These are phyloP conservation scores for Myopa testacea DNA, from an alignment of 2,888 invertebrate genomes.

Conservation along the genomic window DNA sequence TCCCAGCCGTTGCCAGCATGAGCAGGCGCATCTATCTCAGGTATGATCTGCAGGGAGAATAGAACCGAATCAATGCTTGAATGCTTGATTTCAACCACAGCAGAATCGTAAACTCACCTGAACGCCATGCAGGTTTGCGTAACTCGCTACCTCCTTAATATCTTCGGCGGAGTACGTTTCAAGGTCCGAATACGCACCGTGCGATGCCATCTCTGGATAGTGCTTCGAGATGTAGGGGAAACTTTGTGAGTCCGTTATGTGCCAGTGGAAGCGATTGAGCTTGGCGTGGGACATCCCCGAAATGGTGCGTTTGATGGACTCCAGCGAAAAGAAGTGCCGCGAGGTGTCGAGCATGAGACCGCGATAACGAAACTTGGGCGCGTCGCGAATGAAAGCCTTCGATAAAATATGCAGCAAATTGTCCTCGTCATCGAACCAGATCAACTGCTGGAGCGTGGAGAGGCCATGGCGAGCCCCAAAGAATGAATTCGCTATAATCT, in stretches of 20 bases:
- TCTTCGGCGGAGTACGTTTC: conserved; percentile 80
- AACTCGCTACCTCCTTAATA: conserved; percentile 79
- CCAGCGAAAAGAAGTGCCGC: conserved; percentile 86
- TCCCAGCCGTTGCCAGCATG: conserved; percentile 90
- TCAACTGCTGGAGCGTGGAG: conserved; percentile 82
- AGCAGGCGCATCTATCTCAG: conserved; percentile 92
- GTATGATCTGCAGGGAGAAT: conserved; percentile 71
- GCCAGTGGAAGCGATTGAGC: conserved; percentile 95
- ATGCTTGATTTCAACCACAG: conserved; percentile 72
- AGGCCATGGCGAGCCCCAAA: conserved; percentile 84
- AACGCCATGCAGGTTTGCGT: conserved; percentile 84
- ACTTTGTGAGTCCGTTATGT: conserved; percentile 90
- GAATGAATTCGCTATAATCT: conserved; percentile 76
- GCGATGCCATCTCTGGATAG: conserved; percentile 82
- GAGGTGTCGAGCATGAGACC: conserved; percentile 93
- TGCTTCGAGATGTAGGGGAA: conserved; percentile 86
- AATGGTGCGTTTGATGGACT: conserved; percentile 78
- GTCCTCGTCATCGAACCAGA: conserved; percentile 81
- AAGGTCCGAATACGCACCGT: conserved; percentile 88
- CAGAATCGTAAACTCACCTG: conserved; percentile 64
- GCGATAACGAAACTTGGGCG: conserved; percentile 81
- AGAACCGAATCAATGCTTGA: neutral
- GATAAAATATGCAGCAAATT: conserved; percentile 75
- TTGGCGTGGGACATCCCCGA: conserved; percentile 92
- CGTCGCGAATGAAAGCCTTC: conserved; percentile 79